phyloP scores from a whole-genome alignment of 2,113 vertebrate species.

The Erythrolamprus reginae region DNA sequence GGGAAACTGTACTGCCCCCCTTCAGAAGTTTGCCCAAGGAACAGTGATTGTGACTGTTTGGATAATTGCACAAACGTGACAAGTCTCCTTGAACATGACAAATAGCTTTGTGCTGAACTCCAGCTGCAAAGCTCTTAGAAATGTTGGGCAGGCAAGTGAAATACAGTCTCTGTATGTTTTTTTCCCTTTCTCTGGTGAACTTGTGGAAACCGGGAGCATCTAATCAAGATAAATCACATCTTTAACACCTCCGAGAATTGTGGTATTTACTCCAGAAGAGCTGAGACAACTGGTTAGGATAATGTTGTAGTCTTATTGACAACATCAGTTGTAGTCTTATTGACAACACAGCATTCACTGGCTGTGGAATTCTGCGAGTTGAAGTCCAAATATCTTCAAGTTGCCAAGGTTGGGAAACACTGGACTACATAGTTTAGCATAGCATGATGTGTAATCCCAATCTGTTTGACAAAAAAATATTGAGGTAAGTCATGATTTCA shows the following conservation, averaged over 20 bases:
- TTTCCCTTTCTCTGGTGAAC: not conserved
- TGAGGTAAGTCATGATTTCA: not conserved
- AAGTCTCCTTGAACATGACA: constrained; percentile 2
- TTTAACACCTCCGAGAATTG: not conserved
- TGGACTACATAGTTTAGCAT: not conserved
- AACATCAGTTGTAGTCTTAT: too few species aligned
- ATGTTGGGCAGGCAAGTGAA: not conserved
- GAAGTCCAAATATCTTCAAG: too few species aligned
- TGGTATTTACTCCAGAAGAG: not conserved
- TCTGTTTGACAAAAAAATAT: not conserved
- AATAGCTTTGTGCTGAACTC: not conserved
- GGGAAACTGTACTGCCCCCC: not conserved
- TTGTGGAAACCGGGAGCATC: not conserved
- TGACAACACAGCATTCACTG: too few species aligned
- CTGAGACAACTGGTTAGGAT: not conserved
- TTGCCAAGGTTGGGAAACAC: too few species aligned
- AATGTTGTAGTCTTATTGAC: not conserved
- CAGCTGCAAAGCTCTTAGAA: not conserved
- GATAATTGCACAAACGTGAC: not conserved
- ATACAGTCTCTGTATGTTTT: not conserved
- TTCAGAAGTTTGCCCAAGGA: not conserved
- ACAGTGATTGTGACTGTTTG: not conserved
- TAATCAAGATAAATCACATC: not conserved
- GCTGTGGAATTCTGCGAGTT: too few species aligned
- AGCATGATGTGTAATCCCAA: not conserved